phyloP scores from a whole-genome alignment of 2,113 vertebrate species.

The Pituophis catenifer region DNA sequence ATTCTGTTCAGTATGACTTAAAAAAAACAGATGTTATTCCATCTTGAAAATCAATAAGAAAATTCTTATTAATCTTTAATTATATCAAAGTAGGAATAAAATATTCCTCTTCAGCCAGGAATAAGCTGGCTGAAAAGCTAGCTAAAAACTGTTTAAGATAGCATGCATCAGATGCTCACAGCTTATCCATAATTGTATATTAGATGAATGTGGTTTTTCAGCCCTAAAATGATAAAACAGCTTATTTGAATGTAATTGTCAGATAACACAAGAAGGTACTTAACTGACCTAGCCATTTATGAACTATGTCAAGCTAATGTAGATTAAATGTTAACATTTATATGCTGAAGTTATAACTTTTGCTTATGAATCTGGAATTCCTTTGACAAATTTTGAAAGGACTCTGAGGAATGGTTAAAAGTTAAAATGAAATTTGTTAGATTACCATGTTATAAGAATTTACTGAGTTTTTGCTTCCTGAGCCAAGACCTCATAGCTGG shows the following conservation, averaged over 20 bases:
- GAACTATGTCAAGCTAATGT: background rate
- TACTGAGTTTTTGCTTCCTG: background rate
- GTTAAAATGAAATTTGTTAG: background rate
- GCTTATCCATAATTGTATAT: background rate
- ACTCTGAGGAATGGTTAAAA: background rate
- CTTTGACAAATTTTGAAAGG: background rate
- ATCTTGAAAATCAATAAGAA: background rate
- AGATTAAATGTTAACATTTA: background rate
- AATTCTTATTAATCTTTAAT: background rate
- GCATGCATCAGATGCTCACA: background rate
- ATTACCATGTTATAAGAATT: background rate
- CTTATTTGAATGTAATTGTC: background rate
- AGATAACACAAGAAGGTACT: slow-evolving; percentile 4
- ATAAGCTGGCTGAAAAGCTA: background rate
- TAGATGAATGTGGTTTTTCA: background rate
- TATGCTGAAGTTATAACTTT: background rate
- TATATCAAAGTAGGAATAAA: background rate
- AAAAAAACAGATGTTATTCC: background rate
- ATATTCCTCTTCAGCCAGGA: background rate
- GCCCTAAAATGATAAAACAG: background rate
- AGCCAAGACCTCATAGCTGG: background rate
- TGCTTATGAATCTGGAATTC: background rate
- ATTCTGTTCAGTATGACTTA: background rate
- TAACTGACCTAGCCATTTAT: background rate
- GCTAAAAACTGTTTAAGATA: background rate